Percentiles rank a stretch among this genome's conserved stretches.
Conservation (phyloP, 2,797 vertebrate species). For the Neoniphon sammara region DNA sequence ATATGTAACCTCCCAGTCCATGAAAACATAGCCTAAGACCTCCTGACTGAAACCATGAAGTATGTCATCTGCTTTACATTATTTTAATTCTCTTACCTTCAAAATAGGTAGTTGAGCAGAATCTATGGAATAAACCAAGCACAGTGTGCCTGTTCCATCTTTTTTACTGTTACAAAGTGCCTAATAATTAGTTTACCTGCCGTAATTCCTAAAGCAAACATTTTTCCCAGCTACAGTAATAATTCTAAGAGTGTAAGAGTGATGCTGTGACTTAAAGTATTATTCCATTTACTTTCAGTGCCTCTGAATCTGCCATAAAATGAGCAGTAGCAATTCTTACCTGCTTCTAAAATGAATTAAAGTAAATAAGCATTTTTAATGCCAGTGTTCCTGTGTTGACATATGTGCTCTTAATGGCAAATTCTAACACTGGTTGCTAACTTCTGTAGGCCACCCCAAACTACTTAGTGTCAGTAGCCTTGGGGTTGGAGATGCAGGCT, state of each 20-base stretch:
- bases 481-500: not conserved
- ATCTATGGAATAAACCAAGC: conserved; percentile 27
- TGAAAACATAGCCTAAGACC: not conserved
- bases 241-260: conserved; percentile 42
- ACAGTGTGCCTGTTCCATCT: conserved; percentile 40
- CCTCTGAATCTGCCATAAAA: not conserved
- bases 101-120: not conserved
- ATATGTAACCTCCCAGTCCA: not conserved
- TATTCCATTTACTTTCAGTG: not conserved
- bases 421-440: not conserved
- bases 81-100: conserved; percentile 11
- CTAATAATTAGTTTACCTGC: conserved; percentile 49
- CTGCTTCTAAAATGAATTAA: not conserved
- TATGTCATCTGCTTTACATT: conserved; percentile 15
- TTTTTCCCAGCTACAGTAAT: conserved; percentile 52
- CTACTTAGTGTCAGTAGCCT: not conserved
- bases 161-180: conserved; percentile 43
- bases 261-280: too few relatives aligned
- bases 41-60: conserved; percentile 9
- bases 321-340: not conserved
- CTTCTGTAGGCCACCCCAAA: not conserved
- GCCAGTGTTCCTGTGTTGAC: not conserved
- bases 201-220: conserved; percentile 67
- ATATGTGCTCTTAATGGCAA: not conserved
- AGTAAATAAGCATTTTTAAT: not conserved